phyloP scores from a whole-genome alignment of 2,888 invertebrate genomes.

The Loripinus fragilis region DNA sequence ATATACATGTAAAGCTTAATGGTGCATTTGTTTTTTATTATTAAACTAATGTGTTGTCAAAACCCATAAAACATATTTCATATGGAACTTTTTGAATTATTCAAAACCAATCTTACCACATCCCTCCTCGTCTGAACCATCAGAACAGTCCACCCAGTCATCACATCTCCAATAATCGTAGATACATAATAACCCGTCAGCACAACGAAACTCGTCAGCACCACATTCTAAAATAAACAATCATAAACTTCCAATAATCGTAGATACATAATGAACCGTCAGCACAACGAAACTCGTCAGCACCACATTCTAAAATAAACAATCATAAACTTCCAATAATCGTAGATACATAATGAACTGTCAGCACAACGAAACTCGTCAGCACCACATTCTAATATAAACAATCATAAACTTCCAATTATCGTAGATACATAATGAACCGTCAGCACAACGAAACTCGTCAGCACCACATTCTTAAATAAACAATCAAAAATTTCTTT shows the following conservation, averaged over 20 bases:
- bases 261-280: background rate
- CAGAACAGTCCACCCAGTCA: slow-evolving; percentile 30
- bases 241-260: slow-evolving; percentile 24
- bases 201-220: slow-evolving; percentile 9
- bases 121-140: slow-evolving; percentile 31
- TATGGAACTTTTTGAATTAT: no score
- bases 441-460: slow-evolving; percentile 6
- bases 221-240: slow-evolving; percentile 8
- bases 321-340: slow-evolving; percentile 27
- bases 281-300: slow-evolving; percentile 12
- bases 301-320: background rate
- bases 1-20: no score
- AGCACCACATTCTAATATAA: background rate
- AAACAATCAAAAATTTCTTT: no score
- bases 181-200: background rate
- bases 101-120: slow-evolving; percentile 26
- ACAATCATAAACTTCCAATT: slow-evolving; percentile 29
- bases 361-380: slow-evolving; percentile 12
- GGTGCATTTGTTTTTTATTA: no score
- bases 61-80: no score
- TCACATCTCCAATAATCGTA: slow-evolving; percentile 36
- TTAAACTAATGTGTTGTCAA: no score
- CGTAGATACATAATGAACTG: background rate
- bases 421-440: background rate
- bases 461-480: slow-evolving; percentile 4